Evolutionary conservation across 1,140 invertebrate genomes (phyloP).

Genomic region (Euwallacea fornicatus): DNA sequence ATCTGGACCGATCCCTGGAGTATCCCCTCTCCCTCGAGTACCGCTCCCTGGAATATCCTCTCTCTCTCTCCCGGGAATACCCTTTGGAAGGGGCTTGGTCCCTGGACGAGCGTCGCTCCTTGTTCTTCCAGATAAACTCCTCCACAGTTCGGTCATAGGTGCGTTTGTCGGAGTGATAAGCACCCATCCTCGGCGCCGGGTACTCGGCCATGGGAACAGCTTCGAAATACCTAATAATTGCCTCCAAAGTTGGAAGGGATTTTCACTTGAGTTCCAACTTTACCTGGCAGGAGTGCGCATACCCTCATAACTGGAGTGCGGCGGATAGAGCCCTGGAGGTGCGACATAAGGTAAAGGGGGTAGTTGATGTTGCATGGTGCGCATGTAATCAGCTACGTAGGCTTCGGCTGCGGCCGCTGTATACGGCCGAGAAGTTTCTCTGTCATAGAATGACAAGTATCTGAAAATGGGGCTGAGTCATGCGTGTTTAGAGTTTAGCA

Average conservation of each 20-base stretch:
- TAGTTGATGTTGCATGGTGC: conserved; percentile 77
- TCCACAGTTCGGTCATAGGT: conserved; percentile 89
- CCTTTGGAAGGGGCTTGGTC: conserved; percentile 45
- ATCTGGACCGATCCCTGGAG: conserved; percentile 40
- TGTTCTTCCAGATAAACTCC: conserved; percentile 85
- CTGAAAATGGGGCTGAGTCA: conserved; percentile 14
- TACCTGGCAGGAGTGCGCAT: conserved; percentile 64
- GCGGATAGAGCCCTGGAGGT: conserved; percentile 61
- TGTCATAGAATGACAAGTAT: conserved; percentile 49
- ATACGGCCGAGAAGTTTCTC: conserved; percentile 52
- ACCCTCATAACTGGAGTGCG: conserved; percentile 63
- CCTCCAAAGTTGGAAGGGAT: background rate
- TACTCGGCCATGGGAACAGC: conserved; percentile 67
- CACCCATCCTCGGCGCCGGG: conserved; percentile 58
- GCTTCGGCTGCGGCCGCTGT: conserved; percentile 71
- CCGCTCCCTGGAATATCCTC: conserved; percentile 26
- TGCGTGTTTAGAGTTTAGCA: background rate
- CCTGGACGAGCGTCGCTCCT: conserved; percentile 61
- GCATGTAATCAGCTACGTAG: conserved; percentile 77
- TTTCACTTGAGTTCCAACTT: background rate
- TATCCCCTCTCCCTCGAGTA: conserved; percentile 17
- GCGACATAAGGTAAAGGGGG: conserved; percentile 72
- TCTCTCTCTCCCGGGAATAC: conserved; percentile 40
- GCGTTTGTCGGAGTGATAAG: conserved; percentile 69
- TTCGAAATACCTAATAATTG: conserved; percentile 68